phyloP scores from a whole-genome alignment of 2,888 invertebrate genomes.

The Cordilura impudica region DNA sequence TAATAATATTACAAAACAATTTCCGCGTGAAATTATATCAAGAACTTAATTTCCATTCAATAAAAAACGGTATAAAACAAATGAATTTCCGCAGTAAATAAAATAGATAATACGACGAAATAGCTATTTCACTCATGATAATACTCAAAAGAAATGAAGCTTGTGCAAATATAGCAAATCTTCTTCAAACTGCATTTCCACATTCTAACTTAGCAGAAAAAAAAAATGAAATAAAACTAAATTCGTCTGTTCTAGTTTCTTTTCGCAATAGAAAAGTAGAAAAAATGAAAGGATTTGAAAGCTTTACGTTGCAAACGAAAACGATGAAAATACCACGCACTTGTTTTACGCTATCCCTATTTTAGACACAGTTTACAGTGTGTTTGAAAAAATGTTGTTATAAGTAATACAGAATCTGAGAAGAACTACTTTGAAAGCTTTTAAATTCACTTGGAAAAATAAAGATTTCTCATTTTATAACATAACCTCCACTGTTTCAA shows the following conservation, averaged over 20 bases:
- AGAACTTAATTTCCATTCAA: not conserved
- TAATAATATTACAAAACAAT: no score
- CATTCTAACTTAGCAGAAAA: slow-evolving; percentile 32
- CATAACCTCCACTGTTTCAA: no score
- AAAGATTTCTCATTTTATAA: no score
- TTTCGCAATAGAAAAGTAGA: not conserved
- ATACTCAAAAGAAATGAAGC: slow-evolving; percentile 35
- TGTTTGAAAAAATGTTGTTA: no score
- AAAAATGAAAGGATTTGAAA: slow-evolving; percentile 37
- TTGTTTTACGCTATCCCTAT: no score
- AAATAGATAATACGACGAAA: slow-evolving; percentile 21
- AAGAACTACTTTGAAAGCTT: no score
- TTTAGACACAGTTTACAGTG: no score
- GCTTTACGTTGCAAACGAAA: slow-evolving; percentile 56
- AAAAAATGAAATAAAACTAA: slow-evolving; percentile 37
- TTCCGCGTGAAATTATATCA: no score
- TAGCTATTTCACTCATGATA: slow-evolving; percentile 36
- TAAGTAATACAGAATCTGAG: no score
- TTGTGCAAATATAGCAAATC: slow-evolving; percentile 42
- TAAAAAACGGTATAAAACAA: not conserved
- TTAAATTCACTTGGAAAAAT: no score
- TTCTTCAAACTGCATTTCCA: slow-evolving; percentile 17
- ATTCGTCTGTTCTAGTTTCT: slow-evolving; percentile 39
- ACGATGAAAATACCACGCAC: slow-evolving; percentile 51
- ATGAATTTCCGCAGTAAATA: not conserved